A percentile compares a stretch with the other conserved stretches of the same genome.
phyloP scores from a whole-genome alignment of 2,113 vertebrate species.

The Potamarius usumacintae region DNA sequence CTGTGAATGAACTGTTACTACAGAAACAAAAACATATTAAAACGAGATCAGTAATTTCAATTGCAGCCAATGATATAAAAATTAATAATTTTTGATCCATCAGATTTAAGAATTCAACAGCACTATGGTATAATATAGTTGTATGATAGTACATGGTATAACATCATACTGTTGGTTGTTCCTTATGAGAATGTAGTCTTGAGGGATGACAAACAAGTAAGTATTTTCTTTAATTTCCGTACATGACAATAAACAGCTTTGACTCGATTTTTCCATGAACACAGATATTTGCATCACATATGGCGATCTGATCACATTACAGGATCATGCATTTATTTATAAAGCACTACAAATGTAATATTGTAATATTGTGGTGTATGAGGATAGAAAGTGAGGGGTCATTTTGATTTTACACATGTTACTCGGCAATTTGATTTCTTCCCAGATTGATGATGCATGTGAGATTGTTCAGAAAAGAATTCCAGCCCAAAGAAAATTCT shows the following conservation, averaged over 20 bases:
- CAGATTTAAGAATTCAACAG: neutral
- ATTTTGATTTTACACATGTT: neutral
- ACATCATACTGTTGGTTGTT: neutral
- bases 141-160: neutral
- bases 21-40: neutral
- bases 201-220: neutral
- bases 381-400: neutral
- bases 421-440: neutral
- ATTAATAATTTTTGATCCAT: neutral
- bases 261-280: neutral
- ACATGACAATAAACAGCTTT: neutral
- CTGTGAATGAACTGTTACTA: neutral
- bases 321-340: constrained; percentile 14
- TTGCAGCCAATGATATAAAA: neutral
- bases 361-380: neutral
- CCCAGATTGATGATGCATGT: too few relatives aligned
- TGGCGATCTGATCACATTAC: neutral
- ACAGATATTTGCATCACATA: neutral
- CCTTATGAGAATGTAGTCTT: neutral
- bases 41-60: neutral
- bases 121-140: neutral
- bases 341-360: neutral
- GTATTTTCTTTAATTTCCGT: neutral
- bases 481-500: neutral
- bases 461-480: neutral